Conservation (phyloP, 1,140 invertebrate genomes). For the Anastrepha ludens region DNA sequence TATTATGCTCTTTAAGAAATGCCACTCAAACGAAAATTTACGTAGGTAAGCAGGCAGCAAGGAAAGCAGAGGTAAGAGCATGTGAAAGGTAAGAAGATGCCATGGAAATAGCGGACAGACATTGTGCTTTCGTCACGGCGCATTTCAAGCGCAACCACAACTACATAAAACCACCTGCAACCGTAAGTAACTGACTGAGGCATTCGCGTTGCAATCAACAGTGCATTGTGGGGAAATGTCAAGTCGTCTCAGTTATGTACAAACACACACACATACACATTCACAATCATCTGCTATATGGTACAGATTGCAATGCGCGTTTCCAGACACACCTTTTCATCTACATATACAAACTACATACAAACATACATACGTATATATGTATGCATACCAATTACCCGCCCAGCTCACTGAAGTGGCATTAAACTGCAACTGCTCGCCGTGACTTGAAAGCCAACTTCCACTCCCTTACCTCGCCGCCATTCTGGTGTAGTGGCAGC, state of each 20-base stretch:
- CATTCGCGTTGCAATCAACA: slow-evolving; percentile 10
- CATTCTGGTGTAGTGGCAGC: too few species aligned
- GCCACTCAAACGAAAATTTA: background rate
- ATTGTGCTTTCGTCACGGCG: background rate
- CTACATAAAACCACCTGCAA: background rate
- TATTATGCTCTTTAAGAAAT: background rate
- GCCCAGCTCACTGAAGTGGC: background rate
- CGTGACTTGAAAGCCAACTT: background rate
- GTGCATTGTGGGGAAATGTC: background rate
- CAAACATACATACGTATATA: too few species aligned
- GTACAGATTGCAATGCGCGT: too few species aligned
- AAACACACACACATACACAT: background rate
- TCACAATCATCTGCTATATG: too few species aligned
- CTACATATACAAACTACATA: background rate
- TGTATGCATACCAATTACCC: too few species aligned
- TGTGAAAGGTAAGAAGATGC: background rate
- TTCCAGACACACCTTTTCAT: too few species aligned
- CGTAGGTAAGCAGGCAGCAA: background rate
- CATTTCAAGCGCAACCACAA: slow-evolving; percentile 22
- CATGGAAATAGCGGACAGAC: background rate
- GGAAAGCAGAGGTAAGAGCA: background rate
- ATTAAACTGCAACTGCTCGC: background rate
- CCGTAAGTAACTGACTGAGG: background rate
- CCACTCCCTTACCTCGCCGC: background rate
- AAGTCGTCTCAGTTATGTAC: background rate